Evolutionary conservation across 2,113 vertebrate genomes (phyloP), one percentile per base, ranked within the genome.

Genomic region (Puffinus mauretanicus): DNA sequence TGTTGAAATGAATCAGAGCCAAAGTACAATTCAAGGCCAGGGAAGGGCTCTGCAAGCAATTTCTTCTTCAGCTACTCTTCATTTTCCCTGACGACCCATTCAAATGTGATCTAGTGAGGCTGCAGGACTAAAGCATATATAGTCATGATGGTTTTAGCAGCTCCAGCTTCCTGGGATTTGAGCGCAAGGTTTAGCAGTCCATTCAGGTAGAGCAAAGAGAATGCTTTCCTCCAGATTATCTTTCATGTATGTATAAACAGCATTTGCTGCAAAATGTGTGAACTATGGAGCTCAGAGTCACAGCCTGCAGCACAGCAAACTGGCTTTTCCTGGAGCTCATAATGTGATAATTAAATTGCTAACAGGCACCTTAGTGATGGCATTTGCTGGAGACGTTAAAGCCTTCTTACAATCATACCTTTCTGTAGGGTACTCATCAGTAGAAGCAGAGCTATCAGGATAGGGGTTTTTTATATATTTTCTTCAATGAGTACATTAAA

Each of bases 311-410:
- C 98, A 98, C 98, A 95, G 97, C 97, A 98, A 98, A 98, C 98
- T 94, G 98, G 90, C 97, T 98, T 97, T 98, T 99, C 98, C 98
- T 98, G 98, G 98, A 99, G 98, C 98, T 98, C 98, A 98, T 99
- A 99, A 99, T 99, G 98, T 98, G 99, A 99, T 99, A 99, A 99
- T 99, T 99, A 99, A 99, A 99, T 98, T 98, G 98, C 99, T 99
- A 98, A 99, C 98, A 98, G 99, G 98, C 98, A 98, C 98, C 98
- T 98, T 98, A 98, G 98, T 98, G 98, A 98, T 98, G 96, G 98
- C 97, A 98, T 98, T 98, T 98, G 94, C 97, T 94, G 96, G 93
- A 97, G 97, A 98, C 96, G 96, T 96, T 94, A 95, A 97, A 98
- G 93, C 91, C 96, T 97, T 96, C 95, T 97, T 97, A 97, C 94